Percentiles rank a stretch among this genome's conserved stretches.
These are phyloP conservation scores for Neoitamus cyanurus DNA, from an alignment of 2,888 invertebrate genomes.

Conservation along the genomic window DNA sequence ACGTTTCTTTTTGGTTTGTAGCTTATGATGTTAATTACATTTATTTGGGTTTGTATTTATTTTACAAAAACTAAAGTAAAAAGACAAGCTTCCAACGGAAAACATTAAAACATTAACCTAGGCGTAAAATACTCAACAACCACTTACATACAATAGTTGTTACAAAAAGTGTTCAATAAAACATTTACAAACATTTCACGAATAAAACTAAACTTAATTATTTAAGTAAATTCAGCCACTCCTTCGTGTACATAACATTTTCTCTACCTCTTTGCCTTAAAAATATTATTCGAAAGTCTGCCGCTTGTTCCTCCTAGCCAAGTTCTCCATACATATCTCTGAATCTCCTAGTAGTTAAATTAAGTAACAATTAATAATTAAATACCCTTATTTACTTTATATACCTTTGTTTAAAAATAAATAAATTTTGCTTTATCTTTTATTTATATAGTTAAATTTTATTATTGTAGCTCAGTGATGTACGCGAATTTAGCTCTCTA, in stretches of 20 bases:
- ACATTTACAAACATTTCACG: conserved; percentile 41
- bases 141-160: conserved; percentile 42
- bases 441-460: conserved; percentile 41
- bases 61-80: conserved; percentile 21
- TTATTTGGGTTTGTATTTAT: conserved; percentile 34
- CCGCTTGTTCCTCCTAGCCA: conserved; percentile 9
- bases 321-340: conserved; percentile 15
- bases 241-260: conserved; percentile 36
- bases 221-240: conserved; percentile 45
- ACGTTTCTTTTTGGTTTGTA: conserved; percentile 25
- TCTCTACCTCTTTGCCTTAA: conserved; percentile 16
- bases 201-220: conserved; percentile 41
- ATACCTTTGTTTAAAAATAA: conserved; percentile 42
- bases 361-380: conserved; percentile 45
- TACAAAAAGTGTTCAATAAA: conserved; percentile 34
- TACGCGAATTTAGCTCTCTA: conserved; percentile 45
- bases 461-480: conserved; percentile 47
- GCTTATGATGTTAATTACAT: conserved; percentile 16
- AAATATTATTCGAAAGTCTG: conserved; percentile 42
- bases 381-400: conserved; percentile 38
- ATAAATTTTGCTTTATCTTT: conserved; percentile 40
- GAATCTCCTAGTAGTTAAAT: conserved; percentile 44
- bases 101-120: conserved; percentile 24
- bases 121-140: conserved; percentile 23
- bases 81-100: neutral